Percentiles rank a stretch among this genome's conserved stretches.
phyloP scores from a whole-genome alignment of 1,140 invertebrate genomes.

The Trichonephila clavipes region DNA sequence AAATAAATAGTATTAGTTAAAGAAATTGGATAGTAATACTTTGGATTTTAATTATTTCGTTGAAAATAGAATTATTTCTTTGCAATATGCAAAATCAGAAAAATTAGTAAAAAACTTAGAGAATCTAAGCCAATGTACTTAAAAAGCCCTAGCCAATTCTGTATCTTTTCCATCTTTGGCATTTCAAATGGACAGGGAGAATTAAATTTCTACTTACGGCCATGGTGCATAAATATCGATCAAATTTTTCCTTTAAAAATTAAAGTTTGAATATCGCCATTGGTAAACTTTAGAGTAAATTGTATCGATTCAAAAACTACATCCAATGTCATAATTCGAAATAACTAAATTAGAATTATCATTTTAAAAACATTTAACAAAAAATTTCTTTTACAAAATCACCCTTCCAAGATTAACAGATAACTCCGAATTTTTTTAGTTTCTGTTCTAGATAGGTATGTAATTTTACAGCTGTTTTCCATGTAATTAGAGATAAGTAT shows the following conservation, averaged over 20 bases:
- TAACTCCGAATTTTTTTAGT: neutral
- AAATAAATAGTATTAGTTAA: too few relatives aligned
- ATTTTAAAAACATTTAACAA: neutral
- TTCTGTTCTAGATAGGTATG: neutral
- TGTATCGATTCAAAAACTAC: neutral
- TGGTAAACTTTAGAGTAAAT: neutral
- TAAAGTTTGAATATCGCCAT: neutral
- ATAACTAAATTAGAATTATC: neutral
- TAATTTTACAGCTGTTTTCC: conserved; percentile 20
- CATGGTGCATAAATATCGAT: neutral
- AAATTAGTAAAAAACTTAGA: too few relatives aligned
- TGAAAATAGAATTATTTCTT: too few relatives aligned
- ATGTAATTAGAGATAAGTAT: conserved; percentile 8
- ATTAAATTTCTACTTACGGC: conserved; percentile 8
- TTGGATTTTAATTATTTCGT: too few relatives aligned
- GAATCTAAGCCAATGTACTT: too few relatives aligned
- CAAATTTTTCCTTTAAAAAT: neutral
- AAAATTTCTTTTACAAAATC: neutral
- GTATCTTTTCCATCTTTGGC: too few relatives aligned
- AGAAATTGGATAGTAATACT: too few relatives aligned
- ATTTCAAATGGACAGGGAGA: neutral
- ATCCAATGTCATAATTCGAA: neutral
- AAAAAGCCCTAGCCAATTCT: too few relatives aligned
- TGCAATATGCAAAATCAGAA: too few relatives aligned
- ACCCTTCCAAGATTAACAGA: neutral